These are phyloP conservation scores for Andrena haemorrhoa DNA, from an alignment of 2,888 invertebrate genomes.

Conservation along the genomic window DNA sequence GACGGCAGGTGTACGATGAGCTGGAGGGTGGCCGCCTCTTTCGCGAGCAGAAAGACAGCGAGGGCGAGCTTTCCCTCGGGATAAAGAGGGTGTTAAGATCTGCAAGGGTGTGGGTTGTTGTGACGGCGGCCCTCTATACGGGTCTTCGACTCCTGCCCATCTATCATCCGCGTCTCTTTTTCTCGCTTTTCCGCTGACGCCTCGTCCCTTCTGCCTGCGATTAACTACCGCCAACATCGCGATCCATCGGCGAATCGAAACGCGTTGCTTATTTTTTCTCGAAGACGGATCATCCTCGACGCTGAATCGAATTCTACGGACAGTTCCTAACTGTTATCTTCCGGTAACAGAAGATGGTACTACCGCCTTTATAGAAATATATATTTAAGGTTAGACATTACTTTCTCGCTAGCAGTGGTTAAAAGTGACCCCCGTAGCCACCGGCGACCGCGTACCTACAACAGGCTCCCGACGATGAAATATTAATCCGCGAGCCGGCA, in stretches of 20 bases:
- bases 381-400: too few species aligned
- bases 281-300: not conserved
- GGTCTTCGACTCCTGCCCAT: slow-evolving; percentile 77
- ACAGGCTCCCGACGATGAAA: not conserved
- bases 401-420: too few species aligned
- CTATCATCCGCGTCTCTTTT: slow-evolving; percentile 74
- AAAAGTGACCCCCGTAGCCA: too few species aligned
- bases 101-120: slow-evolving; percentile 79
- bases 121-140: slow-evolving; percentile 79
- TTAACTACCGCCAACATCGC: slow-evolving; percentile 21
- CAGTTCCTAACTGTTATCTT: not conserved
- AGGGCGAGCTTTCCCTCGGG: slow-evolving; percentile 77
- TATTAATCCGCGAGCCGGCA: not conserved
- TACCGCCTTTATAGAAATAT: too few species aligned
- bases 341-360: too few species aligned
- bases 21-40: slow-evolving; percentile 72
- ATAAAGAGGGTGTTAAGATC: slow-evolving; percentile 80
- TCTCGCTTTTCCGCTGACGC: slow-evolving; percentile 32
- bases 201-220: slow-evolving; percentile 5
- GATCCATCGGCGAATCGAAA: too few species aligned
- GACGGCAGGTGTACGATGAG: slow-evolving; percentile 78
- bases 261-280: too few species aligned
- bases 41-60: slow-evolving; percentile 74
- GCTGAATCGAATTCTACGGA: not conserved
- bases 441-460: too few species aligned